Conservation (phyloP, 2,888 invertebrate genomes). For the Cybosia mesomella region DNA sequence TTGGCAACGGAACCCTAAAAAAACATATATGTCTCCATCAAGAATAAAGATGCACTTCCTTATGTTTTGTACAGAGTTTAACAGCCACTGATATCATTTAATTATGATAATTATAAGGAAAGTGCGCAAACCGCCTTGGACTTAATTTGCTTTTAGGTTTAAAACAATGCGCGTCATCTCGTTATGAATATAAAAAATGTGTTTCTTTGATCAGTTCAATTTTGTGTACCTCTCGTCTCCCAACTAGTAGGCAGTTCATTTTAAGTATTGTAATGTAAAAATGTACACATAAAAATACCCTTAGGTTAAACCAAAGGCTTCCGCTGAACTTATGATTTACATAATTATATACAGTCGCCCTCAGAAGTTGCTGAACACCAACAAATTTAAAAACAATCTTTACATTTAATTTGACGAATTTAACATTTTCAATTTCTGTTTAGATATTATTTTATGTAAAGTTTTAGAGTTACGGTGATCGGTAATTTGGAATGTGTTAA, state of each 20-base stretch:
- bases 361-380: too few relatives aligned
- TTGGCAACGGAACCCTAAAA: too few relatives aligned
- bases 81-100: not conserved
- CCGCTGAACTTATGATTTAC: too few relatives aligned
- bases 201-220: not conserved
- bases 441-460: too few relatives aligned
- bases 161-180: not conserved
- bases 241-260: not conserved
- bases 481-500: too few relatives aligned
- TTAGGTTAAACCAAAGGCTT: too few relatives aligned
- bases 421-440: too few relatives aligned
- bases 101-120: not conserved
- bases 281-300: too few relatives aligned
- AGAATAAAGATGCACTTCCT: not conserved
- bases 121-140: not conserved
- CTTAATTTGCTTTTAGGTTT: not conserved
- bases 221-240: not conserved
- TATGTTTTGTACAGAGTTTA: not conserved
- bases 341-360: too few relatives aligned
- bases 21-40: not conserved
- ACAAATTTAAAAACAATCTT: too few relatives aligned
- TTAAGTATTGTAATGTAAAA: not conserved
- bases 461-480: too few relatives aligned
- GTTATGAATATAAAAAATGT: not conserved
- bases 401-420: too few relatives aligned